These are phyloP conservation scores for Parauchenoglanis ngamensis DNA, from an alignment of 2,797 vertebrate genomes.

Conservation along the genomic window DNA sequence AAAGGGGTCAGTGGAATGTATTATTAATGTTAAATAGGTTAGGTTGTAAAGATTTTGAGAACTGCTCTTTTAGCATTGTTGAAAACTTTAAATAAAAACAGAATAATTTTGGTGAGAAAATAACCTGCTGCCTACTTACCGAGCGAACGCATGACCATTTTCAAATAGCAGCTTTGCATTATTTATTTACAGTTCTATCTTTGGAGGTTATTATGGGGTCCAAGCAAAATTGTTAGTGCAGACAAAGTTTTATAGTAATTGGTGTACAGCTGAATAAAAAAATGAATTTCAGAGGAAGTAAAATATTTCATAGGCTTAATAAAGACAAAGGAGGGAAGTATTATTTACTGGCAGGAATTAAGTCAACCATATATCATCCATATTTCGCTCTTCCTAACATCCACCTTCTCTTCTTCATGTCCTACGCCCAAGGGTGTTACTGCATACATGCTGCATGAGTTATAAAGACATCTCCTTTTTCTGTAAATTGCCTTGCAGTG, in stretches of 20 bases:
- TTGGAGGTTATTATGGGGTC: background rate
- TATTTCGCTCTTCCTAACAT: background rate
- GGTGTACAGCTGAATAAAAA: too few relatives aligned
- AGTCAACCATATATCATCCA: background rate
- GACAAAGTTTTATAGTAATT: background rate
- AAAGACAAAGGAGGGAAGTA: conserved; percentile 23
- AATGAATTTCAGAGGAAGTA: background rate
- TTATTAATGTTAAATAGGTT: background rate
- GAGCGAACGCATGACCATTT: background rate
- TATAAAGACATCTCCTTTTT: background rate
- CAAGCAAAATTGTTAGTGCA: background rate
- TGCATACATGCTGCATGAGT: background rate
- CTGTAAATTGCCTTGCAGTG: background rate
- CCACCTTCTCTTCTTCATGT: conserved; percentile 8
- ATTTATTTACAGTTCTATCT: background rate
- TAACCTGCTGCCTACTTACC: background rate
- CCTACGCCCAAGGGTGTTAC: background rate
- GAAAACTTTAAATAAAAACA: background rate
- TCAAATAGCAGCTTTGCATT: background rate
- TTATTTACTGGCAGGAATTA: background rate
- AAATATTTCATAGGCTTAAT: background rate
- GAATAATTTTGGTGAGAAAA: background rate
- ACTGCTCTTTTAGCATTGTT: background rate
- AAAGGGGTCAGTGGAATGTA: background rate
- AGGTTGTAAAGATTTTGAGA: background rate